phyloP scores from a whole-genome alignment of 2,113 vertebrate species.

The Astatotilapia flaviijosephi region DNA sequence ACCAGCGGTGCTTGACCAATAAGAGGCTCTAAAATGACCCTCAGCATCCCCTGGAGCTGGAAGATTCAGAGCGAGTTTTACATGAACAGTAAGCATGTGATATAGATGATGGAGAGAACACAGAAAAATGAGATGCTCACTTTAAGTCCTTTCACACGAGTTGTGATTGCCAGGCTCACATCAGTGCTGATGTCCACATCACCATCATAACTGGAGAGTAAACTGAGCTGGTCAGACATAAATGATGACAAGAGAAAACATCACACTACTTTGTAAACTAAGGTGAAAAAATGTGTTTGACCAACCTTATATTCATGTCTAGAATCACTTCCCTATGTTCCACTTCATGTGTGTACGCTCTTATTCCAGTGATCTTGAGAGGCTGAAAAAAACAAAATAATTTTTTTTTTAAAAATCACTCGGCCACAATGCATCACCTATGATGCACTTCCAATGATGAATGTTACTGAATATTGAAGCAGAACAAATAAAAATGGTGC shows the following conservation, averaged over 20 bases:
- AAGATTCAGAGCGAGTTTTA: neutral
- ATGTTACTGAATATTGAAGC: neutral
- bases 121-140: constrained; percentile 53
- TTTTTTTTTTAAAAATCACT: neutral
- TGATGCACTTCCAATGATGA: neutral
- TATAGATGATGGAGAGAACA: neutral
- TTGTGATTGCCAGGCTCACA: constrained; percentile 79
- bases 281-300: neutral
- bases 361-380: constrained; percentile 83
- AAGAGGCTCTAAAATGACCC: constrained; percentile 88
- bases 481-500: neutral
- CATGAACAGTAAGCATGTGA: neutral
- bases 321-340: constrained; percentile 82
- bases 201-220: constrained; percentile 79
- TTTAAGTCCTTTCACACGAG: constrained; percentile 85
- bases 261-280: neutral
- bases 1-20: constrained; percentile 83
- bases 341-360: constrained; percentile 80
- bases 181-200: constrained; percentile 89
- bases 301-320: constrained; percentile 85
- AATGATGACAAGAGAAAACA: neutral
- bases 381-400: constrained; percentile 71
- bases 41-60: constrained; percentile 83
- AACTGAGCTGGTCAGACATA: neutral
- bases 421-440: neutral